Evolutionary conservation across 2,113 vertebrate species (phyloP).

Genomic region (Spilogale gracilis): DNA sequence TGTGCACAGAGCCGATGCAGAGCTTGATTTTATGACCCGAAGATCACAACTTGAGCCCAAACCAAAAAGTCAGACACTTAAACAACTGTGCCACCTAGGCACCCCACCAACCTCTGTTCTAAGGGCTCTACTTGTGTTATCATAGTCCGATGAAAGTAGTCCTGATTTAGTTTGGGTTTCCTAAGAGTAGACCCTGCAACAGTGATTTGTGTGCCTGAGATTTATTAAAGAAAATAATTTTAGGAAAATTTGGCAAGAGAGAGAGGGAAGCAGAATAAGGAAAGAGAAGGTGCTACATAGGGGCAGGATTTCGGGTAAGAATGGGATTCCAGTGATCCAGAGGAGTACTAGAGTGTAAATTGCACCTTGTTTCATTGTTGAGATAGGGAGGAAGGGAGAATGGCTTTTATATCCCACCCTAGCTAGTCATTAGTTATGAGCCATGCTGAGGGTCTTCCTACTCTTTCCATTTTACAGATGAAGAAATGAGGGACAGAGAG

Average conservation of each 20-base stretch:
- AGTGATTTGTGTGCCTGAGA: neutral
- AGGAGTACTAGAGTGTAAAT: neutral
- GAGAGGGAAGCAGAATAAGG: neutral
- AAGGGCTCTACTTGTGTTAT: neutral
- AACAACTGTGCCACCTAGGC: neutral
- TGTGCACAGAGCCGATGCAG: neutral
- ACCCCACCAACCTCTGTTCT: neutral
- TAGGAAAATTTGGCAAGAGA: neutral
- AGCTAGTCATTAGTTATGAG: neutral
- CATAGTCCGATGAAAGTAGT: neutral
- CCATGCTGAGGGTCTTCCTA: neutral
- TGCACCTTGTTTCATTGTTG: neutral
- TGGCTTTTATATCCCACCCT: neutral
- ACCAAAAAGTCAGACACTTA: neutral
- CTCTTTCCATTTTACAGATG: neutral
- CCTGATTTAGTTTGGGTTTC: neutral
- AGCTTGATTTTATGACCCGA: neutral
- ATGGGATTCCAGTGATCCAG: neutral
- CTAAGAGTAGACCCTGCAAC: neutral
- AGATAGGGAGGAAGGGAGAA: neutral
- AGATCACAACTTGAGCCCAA: neutral
- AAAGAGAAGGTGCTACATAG: neutral
- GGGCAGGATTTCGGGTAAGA: neutral
- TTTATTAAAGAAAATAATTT: conserved; percentile 3
- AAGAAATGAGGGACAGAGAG: neutral